Evolutionary conservation across 2,888 invertebrate genomes (phyloP).

Genomic region (Amphimallon solstitiale): DNA sequence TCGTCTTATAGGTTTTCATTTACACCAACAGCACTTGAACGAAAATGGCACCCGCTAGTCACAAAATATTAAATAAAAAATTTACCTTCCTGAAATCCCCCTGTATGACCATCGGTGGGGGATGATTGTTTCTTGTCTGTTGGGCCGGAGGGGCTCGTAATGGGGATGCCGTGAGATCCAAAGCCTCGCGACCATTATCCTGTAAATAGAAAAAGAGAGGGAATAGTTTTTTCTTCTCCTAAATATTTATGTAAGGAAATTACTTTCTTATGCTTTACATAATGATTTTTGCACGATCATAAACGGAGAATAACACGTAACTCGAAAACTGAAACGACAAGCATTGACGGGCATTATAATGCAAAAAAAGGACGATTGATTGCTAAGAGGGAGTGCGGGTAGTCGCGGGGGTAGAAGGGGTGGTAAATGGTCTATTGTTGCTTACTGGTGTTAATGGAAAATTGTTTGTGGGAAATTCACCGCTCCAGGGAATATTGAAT

Average conservation of each 20-base stretch:
- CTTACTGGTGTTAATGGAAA: too few relatives aligned
- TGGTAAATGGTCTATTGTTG: too few relatives aligned
- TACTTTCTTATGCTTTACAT: constrained; percentile 7
- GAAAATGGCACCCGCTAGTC: neutral
- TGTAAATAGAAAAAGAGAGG: constrained; percentile 58
- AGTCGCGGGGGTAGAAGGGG: too few relatives aligned
- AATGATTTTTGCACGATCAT: constrained; percentile 1
- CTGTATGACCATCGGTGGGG: constrained; percentile 85
- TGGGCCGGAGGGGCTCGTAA: constrained; percentile 74
- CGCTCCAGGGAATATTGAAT: neutral
- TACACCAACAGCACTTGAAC: neutral
- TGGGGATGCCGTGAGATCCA: constrained; percentile 90
- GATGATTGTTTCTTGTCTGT: constrained; percentile 70
- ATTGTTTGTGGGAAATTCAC: neutral
- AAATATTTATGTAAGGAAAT: constrained; percentile 22
- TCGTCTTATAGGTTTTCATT: neutral
- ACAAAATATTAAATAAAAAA: constrained; percentile 12
- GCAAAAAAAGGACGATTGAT: too few relatives aligned
- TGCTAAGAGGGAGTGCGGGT: too few relatives aligned
- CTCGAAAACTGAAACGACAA: neutral
- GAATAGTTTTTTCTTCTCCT: neutral
- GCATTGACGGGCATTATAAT: too few relatives aligned
- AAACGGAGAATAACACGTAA: neutral
- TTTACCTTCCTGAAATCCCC: constrained; percentile 91
- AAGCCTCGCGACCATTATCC: constrained; percentile 92